Conservation (phyloP, 2,888 invertebrate species). For the Tipula lateralis region DNA sequence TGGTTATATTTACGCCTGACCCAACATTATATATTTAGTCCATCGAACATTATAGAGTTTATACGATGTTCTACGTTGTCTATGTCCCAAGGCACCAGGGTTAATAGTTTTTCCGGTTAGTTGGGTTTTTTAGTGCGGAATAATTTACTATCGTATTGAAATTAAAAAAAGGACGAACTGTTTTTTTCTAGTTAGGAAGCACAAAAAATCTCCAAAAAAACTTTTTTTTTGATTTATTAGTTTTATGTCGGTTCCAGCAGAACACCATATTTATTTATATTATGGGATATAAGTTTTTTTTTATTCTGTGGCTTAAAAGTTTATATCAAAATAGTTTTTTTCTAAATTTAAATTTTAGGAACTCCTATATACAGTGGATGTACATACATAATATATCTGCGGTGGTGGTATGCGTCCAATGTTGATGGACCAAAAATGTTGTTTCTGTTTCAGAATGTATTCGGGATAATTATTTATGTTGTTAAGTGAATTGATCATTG, state of each 20-base stretch:
- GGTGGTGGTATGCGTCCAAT: not conserved
- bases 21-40: too few species aligned
- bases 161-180: constrained; percentile 15
- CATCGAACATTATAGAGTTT: too few species aligned
- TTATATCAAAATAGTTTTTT: not conserved
- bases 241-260: constrained; percentile 19
- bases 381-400: too few species aligned
- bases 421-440: not conserved
- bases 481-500: not conserved
- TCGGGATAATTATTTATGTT: not conserved
- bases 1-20: too few species aligned
- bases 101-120: too few species aligned
- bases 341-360: not conserved
- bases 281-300: constrained; percentile 24
- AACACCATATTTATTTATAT: constrained; percentile 9
- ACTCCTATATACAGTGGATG: not conserved
- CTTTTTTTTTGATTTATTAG: not conserved
- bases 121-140: not conserved
- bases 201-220: not conserved
- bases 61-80: too few species aligned
- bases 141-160: constrained; percentile 11
- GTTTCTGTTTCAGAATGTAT: not conserved
- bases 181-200: not conserved
- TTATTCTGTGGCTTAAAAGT: not conserved
- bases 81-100: too few species aligned